Evolutionary conservation across 37 sponge, comb jelly and placozoan species (phyloP).

Genomic region (Eunapius fragilis): DNA sequence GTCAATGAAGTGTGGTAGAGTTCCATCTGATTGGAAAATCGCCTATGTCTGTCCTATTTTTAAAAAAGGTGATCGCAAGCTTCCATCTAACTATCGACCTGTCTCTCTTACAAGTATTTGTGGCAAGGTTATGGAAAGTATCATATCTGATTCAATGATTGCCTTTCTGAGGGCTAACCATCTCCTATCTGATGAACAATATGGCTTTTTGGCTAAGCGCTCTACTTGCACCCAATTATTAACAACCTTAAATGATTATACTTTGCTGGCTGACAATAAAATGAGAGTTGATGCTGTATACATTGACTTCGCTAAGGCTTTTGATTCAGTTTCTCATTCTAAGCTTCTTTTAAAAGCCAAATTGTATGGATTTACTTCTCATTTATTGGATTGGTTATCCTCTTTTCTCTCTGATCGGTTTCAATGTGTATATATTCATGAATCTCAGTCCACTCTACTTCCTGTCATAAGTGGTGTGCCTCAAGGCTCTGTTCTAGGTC

Average conservation of each 20-base stretch:
- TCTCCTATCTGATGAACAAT: neutral
- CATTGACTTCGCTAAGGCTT: constrained; percentile 3
- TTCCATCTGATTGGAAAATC: neutral
- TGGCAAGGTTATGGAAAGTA: neutral
- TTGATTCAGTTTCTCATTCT: neutral
- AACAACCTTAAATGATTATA: neutral
- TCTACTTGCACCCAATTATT: neutral
- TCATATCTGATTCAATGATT: neutral
- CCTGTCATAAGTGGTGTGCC: neutral
- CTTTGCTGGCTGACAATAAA: neutral
- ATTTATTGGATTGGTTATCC: neutral
- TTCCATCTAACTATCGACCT: constrained; percentile 12
- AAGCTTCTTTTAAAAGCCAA: neutral
- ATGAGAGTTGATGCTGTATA: neutral
- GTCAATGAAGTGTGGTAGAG: no score
- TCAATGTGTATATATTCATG: neutral
- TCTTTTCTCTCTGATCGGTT: neutral
- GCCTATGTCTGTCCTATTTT: neutral
- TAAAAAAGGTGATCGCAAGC: neutral
- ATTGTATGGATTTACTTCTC: neutral
- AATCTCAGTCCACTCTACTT: neutral
- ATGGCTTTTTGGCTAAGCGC: neutral
- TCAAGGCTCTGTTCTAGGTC: constrained; percentile 3
- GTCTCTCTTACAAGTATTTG: neutral
- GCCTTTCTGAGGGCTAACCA: neutral